Evolutionary conservation across 2,888 invertebrate species (phyloP).

Genomic region (Phyllotreta cruciferae): DNA sequence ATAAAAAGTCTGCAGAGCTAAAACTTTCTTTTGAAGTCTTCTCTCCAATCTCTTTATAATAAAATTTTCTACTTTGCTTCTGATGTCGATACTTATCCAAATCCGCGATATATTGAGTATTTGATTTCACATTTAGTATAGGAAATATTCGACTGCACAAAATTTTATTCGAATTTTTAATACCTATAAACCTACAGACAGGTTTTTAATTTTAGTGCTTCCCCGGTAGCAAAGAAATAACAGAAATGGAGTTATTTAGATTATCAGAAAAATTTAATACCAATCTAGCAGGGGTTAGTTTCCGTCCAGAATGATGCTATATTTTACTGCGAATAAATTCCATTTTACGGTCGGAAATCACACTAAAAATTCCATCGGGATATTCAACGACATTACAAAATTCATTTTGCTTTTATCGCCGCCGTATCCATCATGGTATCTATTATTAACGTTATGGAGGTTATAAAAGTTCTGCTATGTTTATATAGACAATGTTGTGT

Average conservation of each 20-base stretch:
- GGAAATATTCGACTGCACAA: too few relatives aligned
- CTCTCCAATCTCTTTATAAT: too few relatives aligned
- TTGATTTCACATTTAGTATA: too few relatives aligned
- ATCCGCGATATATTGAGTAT: too few relatives aligned
- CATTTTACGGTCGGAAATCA: constrained; percentile 33
- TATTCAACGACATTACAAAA: constrained; percentile 27
- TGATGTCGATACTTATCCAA: too few relatives aligned
- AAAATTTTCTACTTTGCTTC: too few relatives aligned
- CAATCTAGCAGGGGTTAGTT: constrained; percentile 33
- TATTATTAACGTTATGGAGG: constrained; percentile 17
- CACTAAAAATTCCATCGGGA: constrained; percentile 37
- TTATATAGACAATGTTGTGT: too few relatives aligned
- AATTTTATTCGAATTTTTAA: too few relatives aligned
- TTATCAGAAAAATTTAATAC: constrained; percentile 44
- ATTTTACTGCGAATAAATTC: constrained; percentile 38
- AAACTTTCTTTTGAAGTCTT: too few relatives aligned
- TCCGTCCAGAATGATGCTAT: constrained; percentile 30
- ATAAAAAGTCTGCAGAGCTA: too few relatives aligned
- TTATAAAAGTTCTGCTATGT: background rate
- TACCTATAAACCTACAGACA: too few relatives aligned
- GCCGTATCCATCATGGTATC: constrained; percentile 21
- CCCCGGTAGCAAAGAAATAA: constrained; percentile 13
- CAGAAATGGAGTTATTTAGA: constrained; percentile 38
- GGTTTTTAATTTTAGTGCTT: too few relatives aligned
- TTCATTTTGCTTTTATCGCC: constrained; percentile 24